phyloP scores from a whole-genome alignment of 2,113 vertebrate species.

The Tamias sibiricus region DNA sequence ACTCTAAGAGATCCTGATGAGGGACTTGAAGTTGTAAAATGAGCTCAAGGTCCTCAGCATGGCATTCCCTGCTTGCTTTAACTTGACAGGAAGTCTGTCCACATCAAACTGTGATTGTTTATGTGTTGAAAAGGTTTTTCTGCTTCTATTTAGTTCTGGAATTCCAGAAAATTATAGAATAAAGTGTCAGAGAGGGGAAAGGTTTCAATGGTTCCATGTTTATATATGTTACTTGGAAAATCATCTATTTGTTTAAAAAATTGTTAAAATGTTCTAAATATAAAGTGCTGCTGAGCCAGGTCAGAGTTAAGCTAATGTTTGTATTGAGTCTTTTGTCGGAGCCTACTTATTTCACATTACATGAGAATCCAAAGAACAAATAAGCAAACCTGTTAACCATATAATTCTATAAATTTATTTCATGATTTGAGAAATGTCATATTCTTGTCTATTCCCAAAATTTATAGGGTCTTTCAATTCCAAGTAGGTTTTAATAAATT shows the following conservation, averaged over 20 bases:
- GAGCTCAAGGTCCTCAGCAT: fast-evolving
- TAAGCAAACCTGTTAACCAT: neutral
- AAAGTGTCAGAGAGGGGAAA: neutral
- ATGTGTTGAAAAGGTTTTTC: neutral
- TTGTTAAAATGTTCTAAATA: neutral
- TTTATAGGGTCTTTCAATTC: neutral
- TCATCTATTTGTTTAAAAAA: neutral
- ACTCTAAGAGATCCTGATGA: neutral
- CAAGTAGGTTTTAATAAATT: neutral
- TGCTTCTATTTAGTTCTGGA: neutral
- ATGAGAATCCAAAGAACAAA: neutral
- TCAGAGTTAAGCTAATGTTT: neutral
- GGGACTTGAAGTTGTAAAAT: fast-evolving
- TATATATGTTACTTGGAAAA: neutral
- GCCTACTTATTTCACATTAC: neutral
- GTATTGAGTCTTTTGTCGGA: neutral
- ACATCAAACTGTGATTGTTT: neutral
- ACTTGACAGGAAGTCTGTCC: neutral
- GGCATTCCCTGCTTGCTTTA: neutral
- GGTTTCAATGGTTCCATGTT: neutral
- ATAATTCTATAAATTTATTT: neutral
- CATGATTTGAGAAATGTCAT: neutral
- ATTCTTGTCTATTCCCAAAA: neutral
- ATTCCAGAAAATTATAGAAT: neutral
- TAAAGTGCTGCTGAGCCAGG: neutral